A percentile compares a stretch with the other conserved stretches of the same genome.
Conservation (phyloP, 2,888 invertebrate species). For the Patella ulyssiponensis region DNA sequence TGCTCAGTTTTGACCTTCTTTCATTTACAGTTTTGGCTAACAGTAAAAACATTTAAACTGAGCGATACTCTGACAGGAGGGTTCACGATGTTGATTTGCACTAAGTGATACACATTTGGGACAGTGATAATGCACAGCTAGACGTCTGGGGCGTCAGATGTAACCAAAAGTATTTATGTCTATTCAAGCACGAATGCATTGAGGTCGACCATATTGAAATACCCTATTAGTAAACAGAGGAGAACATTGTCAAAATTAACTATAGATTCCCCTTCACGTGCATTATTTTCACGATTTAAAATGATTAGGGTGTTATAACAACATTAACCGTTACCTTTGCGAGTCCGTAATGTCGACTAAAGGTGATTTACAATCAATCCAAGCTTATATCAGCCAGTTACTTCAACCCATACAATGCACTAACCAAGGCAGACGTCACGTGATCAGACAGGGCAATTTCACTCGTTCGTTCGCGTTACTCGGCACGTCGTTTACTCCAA, state of each 20-base stretch:
- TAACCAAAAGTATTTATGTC: neutral
- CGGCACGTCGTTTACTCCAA: constrained; percentile 1
- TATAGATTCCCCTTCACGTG: too few species aligned
- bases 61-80: too few species aligned
- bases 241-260: neutral
- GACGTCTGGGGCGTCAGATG: constrained; percentile 2
- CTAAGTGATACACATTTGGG: neutral
- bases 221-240: constrained; percentile 1
- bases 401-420: constrained; percentile 7
- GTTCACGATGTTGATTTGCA: neutral
- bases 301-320: too few species aligned
- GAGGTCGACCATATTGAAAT: constrained; percentile 13
- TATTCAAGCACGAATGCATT: constrained; percentile 12
- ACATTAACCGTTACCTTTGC: constrained; percentile 1
- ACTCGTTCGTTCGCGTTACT: neutral
- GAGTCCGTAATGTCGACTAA: neutral
- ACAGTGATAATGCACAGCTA: neutral
- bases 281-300: too few species aligned
- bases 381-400: neutral
- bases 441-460: constrained; percentile 2
- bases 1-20: too few species aligned
- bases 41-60: too few species aligned
- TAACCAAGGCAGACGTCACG: constrained; percentile 7
- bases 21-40: too few species aligned
- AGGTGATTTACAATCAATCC: constrained; percentile 5